Conservation (phyloP, 2,888 invertebrate species). For the Branchellion lobata region DNA sequence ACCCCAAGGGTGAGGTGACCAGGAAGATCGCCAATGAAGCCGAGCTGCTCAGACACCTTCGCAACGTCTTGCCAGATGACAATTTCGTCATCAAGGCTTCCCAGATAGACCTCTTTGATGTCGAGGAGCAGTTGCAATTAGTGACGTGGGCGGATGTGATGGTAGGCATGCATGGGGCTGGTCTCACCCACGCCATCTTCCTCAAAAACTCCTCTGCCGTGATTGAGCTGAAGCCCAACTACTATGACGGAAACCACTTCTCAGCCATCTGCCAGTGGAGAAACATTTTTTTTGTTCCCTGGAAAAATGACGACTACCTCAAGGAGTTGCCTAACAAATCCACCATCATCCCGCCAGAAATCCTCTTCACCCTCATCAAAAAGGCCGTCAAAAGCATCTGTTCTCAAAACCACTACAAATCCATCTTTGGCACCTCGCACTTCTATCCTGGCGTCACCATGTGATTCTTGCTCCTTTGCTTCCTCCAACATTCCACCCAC, state of each 20-base stretch:
- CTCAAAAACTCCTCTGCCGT: conserved; percentile 57
- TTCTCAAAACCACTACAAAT: conserved; percentile 51
- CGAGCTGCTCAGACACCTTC: conserved; percentile 55
- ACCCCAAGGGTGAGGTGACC: conserved; percentile 57
- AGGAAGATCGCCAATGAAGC: conserved; percentile 60
- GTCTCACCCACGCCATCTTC: conserved; percentile 58
- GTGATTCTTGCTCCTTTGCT: too few species aligned
- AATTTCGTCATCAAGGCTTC: conserved; percentile 53
- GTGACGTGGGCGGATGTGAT: conserved; percentile 58
- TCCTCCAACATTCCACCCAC: too few species aligned
- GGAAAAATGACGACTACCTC: conserved; percentile 56
- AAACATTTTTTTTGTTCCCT: conserved; percentile 56
- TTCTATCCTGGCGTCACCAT: too few species aligned
- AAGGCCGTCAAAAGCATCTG: conserved; percentile 61
- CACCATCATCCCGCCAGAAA: conserved; percentile 50
- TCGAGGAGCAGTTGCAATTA: conserved; percentile 56
- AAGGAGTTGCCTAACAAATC: conserved; percentile 48
- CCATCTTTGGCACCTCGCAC: too few species aligned
- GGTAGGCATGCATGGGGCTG: conserved; percentile 62
- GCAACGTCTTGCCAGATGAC: conserved; percentile 51
- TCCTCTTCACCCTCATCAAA: conserved; percentile 46
- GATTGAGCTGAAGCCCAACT: conserved; percentile 57
- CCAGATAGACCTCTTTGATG: conserved; percentile 57
- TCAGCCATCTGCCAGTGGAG: conserved; percentile 58
- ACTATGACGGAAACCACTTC: conserved; percentile 58